Base-by-base conservation (phyloP, 2,888 invertebrate species). In the Brachypalpus laphriformis region DNA sequence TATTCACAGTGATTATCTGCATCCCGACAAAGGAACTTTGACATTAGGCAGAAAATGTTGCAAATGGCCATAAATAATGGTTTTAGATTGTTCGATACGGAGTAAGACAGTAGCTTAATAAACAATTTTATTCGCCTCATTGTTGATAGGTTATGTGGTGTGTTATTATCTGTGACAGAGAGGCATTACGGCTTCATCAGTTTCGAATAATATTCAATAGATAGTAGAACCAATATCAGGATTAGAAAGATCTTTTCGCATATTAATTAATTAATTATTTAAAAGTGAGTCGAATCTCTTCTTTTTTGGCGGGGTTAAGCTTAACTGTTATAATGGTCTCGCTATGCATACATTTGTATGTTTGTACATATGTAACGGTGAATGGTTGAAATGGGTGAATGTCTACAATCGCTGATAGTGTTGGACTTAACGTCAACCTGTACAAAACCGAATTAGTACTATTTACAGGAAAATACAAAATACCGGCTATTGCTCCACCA, bases 1-100 rank as follows among this genome's bases (percentile, higher is more conserved):
- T 11, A 49, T 45, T 45, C 42, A 45, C 7, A 18, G 42, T 16
- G 47, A 22, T 22, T 20, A 3, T n/a, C 22, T 25, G 49, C n/a
- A 1, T 22, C 22, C 49, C 49, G 49, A 49, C 49, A 49, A 49
- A 49, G n/a, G 22, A 49, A 49, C 25, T 49, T 25, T 49, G 49
- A 49, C 49, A 49, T 49, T 49, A 49, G 49, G 22, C n/a, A n/a
- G 49, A 11, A 22, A 49, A 25, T 49, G 25, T 22, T 25, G 22
- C 49, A n/a, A 25, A 49, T 45, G 3, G 0, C 8, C 18, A 45
- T 20, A 47, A 22, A 47, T 47, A 22, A 47, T n/a, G 9, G 11
- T 22, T 22, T 47, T 22, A 47, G 47, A 47, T 20, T 47, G 22
- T 22, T 11, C 18, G 22, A 47, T 47, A 11, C 47, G 11, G 11